Conservation (phyloP, 1,140 invertebrate species). For the Leucophenga varia region DNA sequence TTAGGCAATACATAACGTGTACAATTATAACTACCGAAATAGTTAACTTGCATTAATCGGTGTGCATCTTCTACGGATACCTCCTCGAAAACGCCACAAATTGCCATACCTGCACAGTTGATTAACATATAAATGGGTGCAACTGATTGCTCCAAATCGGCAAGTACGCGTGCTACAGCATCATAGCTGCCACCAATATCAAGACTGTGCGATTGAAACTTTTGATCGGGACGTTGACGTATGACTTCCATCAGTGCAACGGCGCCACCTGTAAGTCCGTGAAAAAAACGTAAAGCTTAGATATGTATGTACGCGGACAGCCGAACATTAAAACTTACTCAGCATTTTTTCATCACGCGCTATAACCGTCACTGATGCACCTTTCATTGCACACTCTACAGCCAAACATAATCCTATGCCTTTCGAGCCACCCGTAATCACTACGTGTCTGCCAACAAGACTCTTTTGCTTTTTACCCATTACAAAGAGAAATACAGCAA, state of each 20-base stretch:
- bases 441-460: constrained; percentile 61
- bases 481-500: constrained; percentile 36
- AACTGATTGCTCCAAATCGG: constrained; percentile 62
- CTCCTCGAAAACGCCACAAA: constrained; percentile 82
- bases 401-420: constrained; percentile 90
- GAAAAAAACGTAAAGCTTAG: background rate
- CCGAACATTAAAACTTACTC: no score
- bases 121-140: constrained; percentile 86
- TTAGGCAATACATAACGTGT: constrained; percentile 68
- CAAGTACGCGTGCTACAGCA: constrained; percentile 63
- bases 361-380: constrained; percentile 87
- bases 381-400: constrained; percentile 70
- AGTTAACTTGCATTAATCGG: constrained; percentile 71
- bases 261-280: constrained; percentile 34
- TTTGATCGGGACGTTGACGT: constrained; percentile 59
- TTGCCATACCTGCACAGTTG: constrained; percentile 86
- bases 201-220: constrained; percentile 68
- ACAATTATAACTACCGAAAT: constrained; percentile 70
- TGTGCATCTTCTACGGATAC: constrained; percentile 71
- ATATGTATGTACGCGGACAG: no score
- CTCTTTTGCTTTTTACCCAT: constrained; percentile 35
- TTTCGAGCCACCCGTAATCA: constrained; percentile 92
- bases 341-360: constrained; percentile 77
- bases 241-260: constrained; percentile 44
- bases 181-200: constrained; percentile 73